Evolutionary conservation across 2,113 vertebrate species (phyloP).

Genomic region (Melospiza melodia): DNA sequence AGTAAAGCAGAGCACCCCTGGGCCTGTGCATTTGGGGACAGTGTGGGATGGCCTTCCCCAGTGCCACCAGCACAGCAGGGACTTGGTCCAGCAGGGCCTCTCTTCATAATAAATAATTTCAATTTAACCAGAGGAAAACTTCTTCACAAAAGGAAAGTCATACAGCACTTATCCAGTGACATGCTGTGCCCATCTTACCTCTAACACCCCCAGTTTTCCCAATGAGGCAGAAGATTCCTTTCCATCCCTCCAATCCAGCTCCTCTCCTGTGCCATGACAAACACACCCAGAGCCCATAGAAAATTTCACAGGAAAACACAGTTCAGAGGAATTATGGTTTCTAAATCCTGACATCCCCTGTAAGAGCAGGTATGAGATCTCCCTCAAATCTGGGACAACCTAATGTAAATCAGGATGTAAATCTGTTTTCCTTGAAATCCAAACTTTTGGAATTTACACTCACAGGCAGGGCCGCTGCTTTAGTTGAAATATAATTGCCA

Average conservation of each 20-base stretch:
- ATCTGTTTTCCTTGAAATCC: background rate
- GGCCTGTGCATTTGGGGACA: background rate
- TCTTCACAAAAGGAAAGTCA: background rate
- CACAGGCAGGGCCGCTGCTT: background rate
- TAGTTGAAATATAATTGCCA: background rate
- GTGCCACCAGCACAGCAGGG: background rate
- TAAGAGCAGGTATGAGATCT: background rate
- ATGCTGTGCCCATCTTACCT: background rate
- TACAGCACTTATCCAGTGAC: background rate
- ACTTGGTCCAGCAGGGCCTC: background rate
- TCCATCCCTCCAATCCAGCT: background rate
- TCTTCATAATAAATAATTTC: background rate
- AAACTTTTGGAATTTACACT: background rate
- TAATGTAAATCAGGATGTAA: background rate
- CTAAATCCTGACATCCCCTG: background rate
- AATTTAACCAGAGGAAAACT: background rate
- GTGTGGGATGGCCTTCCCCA: background rate
- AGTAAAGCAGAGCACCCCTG: background rate
- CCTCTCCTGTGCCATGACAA: accelerated
- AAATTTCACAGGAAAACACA: background rate
- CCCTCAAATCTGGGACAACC: background rate
- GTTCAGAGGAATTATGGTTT: background rate
- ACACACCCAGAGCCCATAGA: background rate
- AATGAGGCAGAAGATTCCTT: background rate
- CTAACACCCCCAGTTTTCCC: background rate